Percentiles rank a stretch among this genome's conserved stretches.
Conservation (phyloP, 1,140 invertebrate genomes). For the Meteorus sp. region DNA sequence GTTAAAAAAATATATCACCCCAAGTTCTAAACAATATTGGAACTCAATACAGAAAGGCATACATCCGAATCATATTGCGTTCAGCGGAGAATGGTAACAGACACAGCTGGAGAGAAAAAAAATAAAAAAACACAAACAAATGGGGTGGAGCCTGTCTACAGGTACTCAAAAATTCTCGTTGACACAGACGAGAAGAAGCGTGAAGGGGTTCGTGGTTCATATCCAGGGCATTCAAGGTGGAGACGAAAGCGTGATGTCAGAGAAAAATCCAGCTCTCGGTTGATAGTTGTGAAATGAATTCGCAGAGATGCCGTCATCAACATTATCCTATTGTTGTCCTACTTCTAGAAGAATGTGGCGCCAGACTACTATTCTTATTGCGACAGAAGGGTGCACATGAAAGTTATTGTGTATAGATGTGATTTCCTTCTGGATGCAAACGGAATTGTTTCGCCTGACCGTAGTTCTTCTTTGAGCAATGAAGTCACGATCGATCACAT, state of each 20-base stretch:
- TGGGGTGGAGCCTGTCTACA: too few species aligned
- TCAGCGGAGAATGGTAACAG: too few species aligned
- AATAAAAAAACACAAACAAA: too few species aligned
- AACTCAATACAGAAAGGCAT: too few species aligned
- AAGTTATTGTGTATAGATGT: constrained; percentile 8
- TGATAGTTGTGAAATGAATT: constrained; percentile 9
- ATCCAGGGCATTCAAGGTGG: neutral
- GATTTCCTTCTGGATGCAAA: constrained; percentile 6
- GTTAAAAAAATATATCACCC: too few species aligned
- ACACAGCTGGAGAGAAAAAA: too few species aligned
- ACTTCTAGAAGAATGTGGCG: constrained; percentile 4
- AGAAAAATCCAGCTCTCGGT: neutral
- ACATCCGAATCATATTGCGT: too few species aligned
- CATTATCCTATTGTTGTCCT: constrained; percentile 8
- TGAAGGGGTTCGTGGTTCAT: neutral
- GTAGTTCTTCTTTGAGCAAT: neutral
- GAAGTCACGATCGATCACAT: neutral
- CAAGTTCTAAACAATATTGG: too few species aligned
- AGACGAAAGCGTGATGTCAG: neutral
- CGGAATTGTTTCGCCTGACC: neutral
- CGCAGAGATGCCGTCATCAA: constrained; percentile 6
- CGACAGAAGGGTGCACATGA: constrained; percentile 6
- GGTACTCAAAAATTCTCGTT: too few species aligned
- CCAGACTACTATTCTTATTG: constrained; percentile 6
- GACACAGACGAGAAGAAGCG: neutral